Base-by-base conservation (phyloP, 2,888 invertebrate species). In the Periphyllus acericola region DNA sequence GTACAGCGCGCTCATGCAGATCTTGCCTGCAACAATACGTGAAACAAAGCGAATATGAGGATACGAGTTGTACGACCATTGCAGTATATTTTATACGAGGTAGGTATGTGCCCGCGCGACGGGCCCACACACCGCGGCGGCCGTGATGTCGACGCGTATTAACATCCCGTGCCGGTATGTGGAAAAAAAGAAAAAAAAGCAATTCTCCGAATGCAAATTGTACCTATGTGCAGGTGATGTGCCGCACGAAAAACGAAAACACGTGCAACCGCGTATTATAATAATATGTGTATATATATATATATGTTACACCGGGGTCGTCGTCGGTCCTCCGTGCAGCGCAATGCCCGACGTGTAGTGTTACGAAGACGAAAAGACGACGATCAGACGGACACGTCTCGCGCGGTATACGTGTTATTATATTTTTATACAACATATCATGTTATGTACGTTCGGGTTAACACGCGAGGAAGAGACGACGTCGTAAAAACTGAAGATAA, bases 1-100 rank as follows among this genome's bases (percentile, higher is more conserved):
- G 55, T 36, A 72, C 68, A 86, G 40, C 79, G 79, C 55, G 29
- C 29, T 79, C 79, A 36, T 36, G 17, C 55, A 36, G 25, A n/a
- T 40, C 25, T 79, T 72, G 80, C 80, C 86, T 86, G 55, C 0
- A 66, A 81, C 79, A 46, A 8, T 46, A 32, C 11, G 29, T 11
- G 14, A 74, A 25, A 74, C 32, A 29, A 81, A 80, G 36, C 46
- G 46, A 46, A 46, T 36, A 36, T 46, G 3, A 46, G 46, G 11
- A 46, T 46, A 60, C n/a, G 34, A 32, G 21, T 6, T 4, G 29
- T 34, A 71, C 6, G 25, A 14, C 55, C 21, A 60, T 8, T 46
- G 55, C 25, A 6, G 29, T 25, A 9, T n/a, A n/a, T 17, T 6
- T 21, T 19, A 17, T 21, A n/a, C 55, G 55, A 3, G 55, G 11